Base-by-base conservation (phyloP, 1,140 invertebrate genomes). In the Ephestia elutella region DNA sequence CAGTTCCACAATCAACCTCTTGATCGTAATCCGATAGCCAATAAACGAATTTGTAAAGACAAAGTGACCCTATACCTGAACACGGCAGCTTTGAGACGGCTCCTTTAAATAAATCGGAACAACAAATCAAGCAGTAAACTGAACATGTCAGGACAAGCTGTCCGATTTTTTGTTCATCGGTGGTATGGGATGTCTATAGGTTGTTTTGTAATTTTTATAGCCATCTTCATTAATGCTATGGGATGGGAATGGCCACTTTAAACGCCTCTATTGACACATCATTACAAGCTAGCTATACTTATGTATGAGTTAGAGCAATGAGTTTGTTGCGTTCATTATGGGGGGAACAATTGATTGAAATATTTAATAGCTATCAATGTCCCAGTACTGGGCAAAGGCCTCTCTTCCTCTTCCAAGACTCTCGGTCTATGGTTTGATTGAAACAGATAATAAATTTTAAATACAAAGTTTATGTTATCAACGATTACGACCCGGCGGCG, bases 151-250 rank as follows among this genome's bases (percentile, higher is more conserved):
- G 73, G 74, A 85, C 84, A 82, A 75, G 80, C 64, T 75, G 66
- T 75, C 66, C 7, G 59, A 59, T 71, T 78, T 77, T 77, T 78
- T 75, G 71, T 63, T 65, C 38, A 73, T 57, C 77, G 71, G 75
- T 79, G n/a, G n/a, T 3, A 25, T 25, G 21, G 73, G 80, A 71
- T 67, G 72, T 70, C 79, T 63, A 66, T 73, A 3, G 61, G 76
- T 74, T 72, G 76, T 81, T 82, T 83, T 83, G 73, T 85, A 70
- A 74, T 71, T 84, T 83, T 87, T 84, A 87, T 78, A 69, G 74
- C 70, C 74, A 79, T 32, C 75, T 79, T 83, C 78, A 82, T 81
- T 82, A 80, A 65, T 60, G 60, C 68, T 69, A 68, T 72, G 72
- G 30, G 30, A 65, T 67, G 68, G 17, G 50, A 72, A 75, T 69